phyloP scores from a whole-genome alignment of 2,888 invertebrate genomes.

The Tipula lateralis region DNA sequence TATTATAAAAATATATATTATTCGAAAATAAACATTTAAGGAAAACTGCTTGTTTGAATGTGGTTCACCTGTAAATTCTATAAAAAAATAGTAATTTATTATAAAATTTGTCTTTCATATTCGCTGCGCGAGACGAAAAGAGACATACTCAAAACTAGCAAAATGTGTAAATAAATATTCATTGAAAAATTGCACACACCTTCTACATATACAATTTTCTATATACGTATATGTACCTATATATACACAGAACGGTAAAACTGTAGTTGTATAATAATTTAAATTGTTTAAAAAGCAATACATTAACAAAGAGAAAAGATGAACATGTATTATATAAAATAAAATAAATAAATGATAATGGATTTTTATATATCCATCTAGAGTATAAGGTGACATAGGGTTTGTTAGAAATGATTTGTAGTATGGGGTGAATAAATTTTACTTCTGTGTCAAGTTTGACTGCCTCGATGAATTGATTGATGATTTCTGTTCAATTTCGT shows the following conservation, averaged over 20 bases:
- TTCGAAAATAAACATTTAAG: too few species aligned
- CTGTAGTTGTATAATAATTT: background rate
- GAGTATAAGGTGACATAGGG: background rate
- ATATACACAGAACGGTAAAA: background rate
- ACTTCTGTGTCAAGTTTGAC: background rate
- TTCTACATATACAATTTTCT: background rate
- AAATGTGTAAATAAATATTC: constrained; percentile 24
- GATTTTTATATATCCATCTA: background rate
- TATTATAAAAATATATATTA: too few species aligned
- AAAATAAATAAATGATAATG: constrained; percentile 11
- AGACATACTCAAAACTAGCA: background rate
- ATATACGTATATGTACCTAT: background rate
- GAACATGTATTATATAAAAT: constrained; percentile 12
- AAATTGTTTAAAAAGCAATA: background rate
- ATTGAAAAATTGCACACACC: constrained; percentile 19
- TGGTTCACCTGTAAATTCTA: background rate
- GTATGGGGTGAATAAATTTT: background rate
- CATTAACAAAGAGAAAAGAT: background rate
- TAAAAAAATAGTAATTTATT: background rate
- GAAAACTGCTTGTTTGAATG: too few species aligned
- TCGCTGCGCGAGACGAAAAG: background rate
- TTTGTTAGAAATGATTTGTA: background rate
- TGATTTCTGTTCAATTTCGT: background rate
- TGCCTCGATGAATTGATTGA: background rate
- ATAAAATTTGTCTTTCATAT: background rate